Evolutionary conservation across 2,797 vertebrate genomes (phyloP), one percentile per base, ranked within the genome.

Genomic region (Pitangus sulphuratus): DNA sequence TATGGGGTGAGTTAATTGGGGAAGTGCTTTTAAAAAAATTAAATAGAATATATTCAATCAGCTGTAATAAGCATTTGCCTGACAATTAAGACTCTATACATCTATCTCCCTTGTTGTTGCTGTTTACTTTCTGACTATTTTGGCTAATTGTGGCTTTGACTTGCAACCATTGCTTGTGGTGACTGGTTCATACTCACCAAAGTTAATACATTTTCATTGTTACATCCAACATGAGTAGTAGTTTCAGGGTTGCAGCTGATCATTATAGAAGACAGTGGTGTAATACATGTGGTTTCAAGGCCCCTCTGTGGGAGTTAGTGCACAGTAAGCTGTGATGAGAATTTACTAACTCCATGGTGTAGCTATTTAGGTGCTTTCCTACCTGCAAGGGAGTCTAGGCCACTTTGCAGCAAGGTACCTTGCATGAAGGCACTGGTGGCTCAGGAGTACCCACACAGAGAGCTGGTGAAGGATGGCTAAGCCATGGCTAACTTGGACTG

Each of bases 1-100:
- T 88, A 18, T 37, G 91, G 95, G 91, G 87, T 93, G 92, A 96
- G 92, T 94, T 95, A 95, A 94, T 86, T 93, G 76, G 95, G 91
- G 87, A 90, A 90, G 70, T 87, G 80, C 80, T 91, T 72, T 51
- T 40, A 66, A 90, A 89, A 85, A 87, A 91, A 68, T 76, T 37
- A 81, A 92, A 31, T 37, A 26, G 19, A 84, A 7, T 88, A n/a
- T 90, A 62, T 91, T 88, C 90, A 88, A 94, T 95, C 66, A 60
- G 30, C 69, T 86, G 58, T 88, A 76, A 82, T 65, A 89, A 94
- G 15, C 33, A 31, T 90, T 93, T 94, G 56, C 70, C 54, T 95
- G 76, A 88, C 50, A 84, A 53, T 90, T 94, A 84, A 91, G 66
- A 40, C 44, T 75, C 65, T 89, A 7, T 72, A 51, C 15, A 33